Evolutionary conservation across 2,888 invertebrate genomes (phyloP).

Genomic region (Tridacna gigas): DNA sequence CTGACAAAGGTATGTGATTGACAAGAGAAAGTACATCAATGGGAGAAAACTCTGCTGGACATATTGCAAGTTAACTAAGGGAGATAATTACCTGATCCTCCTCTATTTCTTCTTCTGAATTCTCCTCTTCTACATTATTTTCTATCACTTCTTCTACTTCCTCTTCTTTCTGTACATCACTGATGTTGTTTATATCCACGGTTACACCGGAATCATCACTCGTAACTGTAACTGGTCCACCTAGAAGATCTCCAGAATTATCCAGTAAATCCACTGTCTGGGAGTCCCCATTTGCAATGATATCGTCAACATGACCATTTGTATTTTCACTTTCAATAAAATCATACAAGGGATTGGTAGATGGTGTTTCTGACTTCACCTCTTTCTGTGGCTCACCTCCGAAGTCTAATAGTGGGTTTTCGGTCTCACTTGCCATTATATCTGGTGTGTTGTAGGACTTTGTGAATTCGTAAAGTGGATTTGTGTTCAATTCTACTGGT

Average conservation of each 20-base stretch:
- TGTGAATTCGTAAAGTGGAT: constrained; percentile 71
- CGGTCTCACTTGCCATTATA: constrained; percentile 57
- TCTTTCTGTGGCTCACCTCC: constrained; percentile 57
- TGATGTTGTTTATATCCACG: constrained; percentile 50
- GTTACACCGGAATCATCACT: constrained; percentile 67
- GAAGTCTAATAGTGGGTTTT: constrained; percentile 57
- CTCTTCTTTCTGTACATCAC: constrained; percentile 26
- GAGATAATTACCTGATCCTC: constrained; percentile 33
- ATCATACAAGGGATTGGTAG: constrained; percentile 69
- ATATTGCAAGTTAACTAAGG: constrained; percentile 2
- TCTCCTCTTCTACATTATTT: constrained; percentile 18
- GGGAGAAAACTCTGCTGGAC: constrained; percentile 1
- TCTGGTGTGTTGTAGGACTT: constrained; percentile 51
- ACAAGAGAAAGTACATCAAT: not conserved
- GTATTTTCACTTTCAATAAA: constrained; percentile 63
- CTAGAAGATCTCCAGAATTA: constrained; percentile 16
- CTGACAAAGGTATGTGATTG: not conserved
- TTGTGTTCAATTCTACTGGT: constrained; percentile 58
- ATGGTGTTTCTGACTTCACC: constrained; percentile 42
- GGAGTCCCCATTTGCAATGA: constrained; percentile 10
- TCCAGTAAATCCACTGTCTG: not conserved
- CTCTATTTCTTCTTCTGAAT: constrained; percentile 25
- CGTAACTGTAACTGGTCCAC: constrained; percentile 15
- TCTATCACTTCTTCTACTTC: constrained; percentile 33
- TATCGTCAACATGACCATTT: constrained; percentile 51